These are phyloP conservation scores for Takifugu flavidus DNA, from an alignment of 2,113 vertebrate genomes.

Conservation along the genomic window DNA sequence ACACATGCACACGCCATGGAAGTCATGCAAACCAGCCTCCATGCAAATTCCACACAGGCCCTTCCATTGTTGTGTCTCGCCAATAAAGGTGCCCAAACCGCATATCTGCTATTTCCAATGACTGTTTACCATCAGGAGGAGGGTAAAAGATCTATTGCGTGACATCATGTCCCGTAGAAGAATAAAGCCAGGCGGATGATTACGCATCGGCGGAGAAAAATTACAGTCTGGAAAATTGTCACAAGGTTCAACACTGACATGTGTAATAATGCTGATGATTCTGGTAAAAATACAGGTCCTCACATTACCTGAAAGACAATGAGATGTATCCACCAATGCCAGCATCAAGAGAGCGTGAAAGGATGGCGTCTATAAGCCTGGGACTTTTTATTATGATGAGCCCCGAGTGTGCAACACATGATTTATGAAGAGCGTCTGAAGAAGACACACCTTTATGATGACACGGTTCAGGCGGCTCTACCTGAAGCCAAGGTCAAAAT, in stretches of 20 bases:
- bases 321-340: conserved; percentile 1
- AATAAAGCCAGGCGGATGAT: background rate
- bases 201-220: conserved; percentile 19
- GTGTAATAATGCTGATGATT: background rate
- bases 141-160: background rate
- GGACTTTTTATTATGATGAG: conserved; percentile 21
- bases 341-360: background rate
- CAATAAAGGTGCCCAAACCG: background rate
- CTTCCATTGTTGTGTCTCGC: background rate
- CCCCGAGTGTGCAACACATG: conserved; percentile 6
- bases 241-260: background rate
- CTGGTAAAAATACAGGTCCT: background rate
- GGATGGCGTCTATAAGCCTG: background rate
- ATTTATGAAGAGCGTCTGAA: background rate
- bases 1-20: conserved; percentile 5
- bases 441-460: conserved; percentile 38
- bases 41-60: conserved; percentile 35
- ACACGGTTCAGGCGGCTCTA: conserved; percentile 4
- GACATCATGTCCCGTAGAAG: background rate
- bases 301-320: background rate
- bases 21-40: conserved; percentile 50
- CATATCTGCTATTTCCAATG: background rate
- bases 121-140: background rate
- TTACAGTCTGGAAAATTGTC: conserved; percentile 13
- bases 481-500: background rate